A percentile compares a stretch with the other conserved stretches of the same genome.
Evolutionary conservation across 2,113 vertebrate species (phyloP).

Genomic region (Apeltes quadracus): DNA sequence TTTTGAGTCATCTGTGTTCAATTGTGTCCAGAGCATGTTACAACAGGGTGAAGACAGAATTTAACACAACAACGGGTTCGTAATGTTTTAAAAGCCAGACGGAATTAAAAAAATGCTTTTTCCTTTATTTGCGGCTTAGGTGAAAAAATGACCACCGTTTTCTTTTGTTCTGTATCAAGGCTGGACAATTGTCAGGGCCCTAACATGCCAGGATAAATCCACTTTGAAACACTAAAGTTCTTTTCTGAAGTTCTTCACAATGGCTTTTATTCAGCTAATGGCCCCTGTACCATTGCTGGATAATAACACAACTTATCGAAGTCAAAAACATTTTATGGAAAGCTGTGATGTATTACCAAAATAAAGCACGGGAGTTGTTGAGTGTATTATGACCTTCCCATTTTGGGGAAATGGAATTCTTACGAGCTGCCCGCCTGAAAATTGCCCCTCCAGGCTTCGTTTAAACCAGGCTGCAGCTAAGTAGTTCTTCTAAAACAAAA

Average conservation of each 20-base stretch:
- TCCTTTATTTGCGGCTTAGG: neutral
- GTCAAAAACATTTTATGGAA: neutral
- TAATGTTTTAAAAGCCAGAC: neutral
- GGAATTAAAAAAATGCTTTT: neutral
- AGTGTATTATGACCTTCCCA: neutral
- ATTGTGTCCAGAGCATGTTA: neutral
- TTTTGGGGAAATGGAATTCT: neutral
- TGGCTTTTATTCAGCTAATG: neutral
- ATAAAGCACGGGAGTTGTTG: neutral
- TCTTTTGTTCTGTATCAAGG: neutral
- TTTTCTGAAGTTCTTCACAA: neutral
- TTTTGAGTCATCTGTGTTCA: slow-evolving; percentile 18
- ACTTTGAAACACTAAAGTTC: neutral
- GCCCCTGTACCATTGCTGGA: neutral
- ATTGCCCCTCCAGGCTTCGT: neutral
- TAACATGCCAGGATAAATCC: neutral
- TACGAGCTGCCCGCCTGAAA: neutral
- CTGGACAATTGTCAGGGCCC: neutral
- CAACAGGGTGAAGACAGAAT: slow-evolving; percentile 14
- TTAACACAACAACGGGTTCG: neutral
- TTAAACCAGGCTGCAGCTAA: neutral
- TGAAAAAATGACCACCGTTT: neutral
- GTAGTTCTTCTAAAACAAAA: neutral
- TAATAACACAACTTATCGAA: neutral
- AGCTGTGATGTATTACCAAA: neutral